phyloP scores from a whole-genome alignment of 2,888 invertebrate species.

The Rhamnusium bicolor region DNA sequence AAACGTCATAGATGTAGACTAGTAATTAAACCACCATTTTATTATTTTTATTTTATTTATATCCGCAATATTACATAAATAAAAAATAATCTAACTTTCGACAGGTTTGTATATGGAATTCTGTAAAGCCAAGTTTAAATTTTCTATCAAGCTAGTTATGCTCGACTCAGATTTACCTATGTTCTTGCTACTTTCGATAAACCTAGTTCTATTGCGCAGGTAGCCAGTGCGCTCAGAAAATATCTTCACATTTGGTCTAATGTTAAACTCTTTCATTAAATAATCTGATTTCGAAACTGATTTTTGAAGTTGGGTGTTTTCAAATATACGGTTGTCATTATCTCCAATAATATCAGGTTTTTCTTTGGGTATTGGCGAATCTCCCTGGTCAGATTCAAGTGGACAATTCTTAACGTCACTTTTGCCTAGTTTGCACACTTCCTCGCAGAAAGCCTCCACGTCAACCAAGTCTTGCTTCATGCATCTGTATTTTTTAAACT shows the following conservation, averaged over 20 bases:
- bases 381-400: neutral
- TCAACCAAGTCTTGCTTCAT: slow-evolving; percentile 47
- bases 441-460: slow-evolving; percentile 50
- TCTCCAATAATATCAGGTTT: neutral
- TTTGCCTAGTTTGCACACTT: slow-evolving; percentile 42
- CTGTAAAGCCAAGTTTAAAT: slow-evolving; percentile 54
- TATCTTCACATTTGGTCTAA: slow-evolving; percentile 31
- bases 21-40: neutral
- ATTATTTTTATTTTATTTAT: neutral
- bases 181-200: slow-evolving; percentile 14
- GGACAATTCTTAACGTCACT: slow-evolving; percentile 35
- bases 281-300: slow-evolving; percentile 58
- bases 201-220: slow-evolving; percentile 6
- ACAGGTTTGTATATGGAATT: slow-evolving; percentile 55
- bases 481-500: slow-evolving; percentile 37
- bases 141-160: slow-evolving; percentile 48
- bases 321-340: neutral
- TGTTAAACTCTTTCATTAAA: slow-evolving; percentile 60
- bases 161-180: slow-evolving; percentile 32
- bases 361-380: neutral
- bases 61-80: neutral
- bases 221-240: slow-evolving; percentile 4
- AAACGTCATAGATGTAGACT: no score
- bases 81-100: neutral
- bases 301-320: slow-evolving; percentile 32